Evolutionary conservation across 2,113 vertebrate species (phyloP), one percentile per base, ranked within the genome.

Genomic region (Rana temporaria): DNA sequence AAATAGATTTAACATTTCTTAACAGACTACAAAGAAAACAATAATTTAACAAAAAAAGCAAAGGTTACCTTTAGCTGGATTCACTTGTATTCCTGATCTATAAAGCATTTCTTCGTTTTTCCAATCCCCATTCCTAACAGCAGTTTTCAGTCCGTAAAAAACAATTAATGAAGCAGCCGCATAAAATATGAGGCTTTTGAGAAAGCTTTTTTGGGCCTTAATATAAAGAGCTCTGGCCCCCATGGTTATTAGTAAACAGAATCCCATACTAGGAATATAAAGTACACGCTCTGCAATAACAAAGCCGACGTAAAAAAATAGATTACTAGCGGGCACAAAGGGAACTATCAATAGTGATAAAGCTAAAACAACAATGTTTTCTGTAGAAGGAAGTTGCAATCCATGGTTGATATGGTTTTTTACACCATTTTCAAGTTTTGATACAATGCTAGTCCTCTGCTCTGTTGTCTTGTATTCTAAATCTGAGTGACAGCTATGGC

Each of bases 251-350:
- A 99, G 93, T 88, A 99, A 93, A 92, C 98, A 99, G 87, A 98
- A 99, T 90, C 98, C 98, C 98, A 99, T 99, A 90, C 98, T 99
- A 86, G 98, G 98, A 86, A 99, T 97, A 95, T 99, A 99, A 55
- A 99, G 95, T 8, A 99, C 96, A 89, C 98, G 93, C 93, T 99
- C 98, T 80, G 98, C 98, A 86, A 99, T 97, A 87, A 99, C 98
- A 91, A 99, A 99, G 66, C 98, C 98, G 5, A 99, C 98, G 26
- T 99, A 99, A 90, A 99, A 99, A 94, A 99, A 99, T 52, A 99
- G 85, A 91, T 99, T 99, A 68, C 96, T 98, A 88, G 98, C 98
- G 66, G 98, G 98, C 88, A 99, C 87, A 82, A 99, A 99, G 52
- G 98, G 97, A 76, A 98, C 87, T 56, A 96, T 93, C 92, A 99